These are phyloP conservation scores for Spheniscus humboldti DNA, from an alignment of 2,797 vertebrate genomes.

Conservation along the genomic window DNA sequence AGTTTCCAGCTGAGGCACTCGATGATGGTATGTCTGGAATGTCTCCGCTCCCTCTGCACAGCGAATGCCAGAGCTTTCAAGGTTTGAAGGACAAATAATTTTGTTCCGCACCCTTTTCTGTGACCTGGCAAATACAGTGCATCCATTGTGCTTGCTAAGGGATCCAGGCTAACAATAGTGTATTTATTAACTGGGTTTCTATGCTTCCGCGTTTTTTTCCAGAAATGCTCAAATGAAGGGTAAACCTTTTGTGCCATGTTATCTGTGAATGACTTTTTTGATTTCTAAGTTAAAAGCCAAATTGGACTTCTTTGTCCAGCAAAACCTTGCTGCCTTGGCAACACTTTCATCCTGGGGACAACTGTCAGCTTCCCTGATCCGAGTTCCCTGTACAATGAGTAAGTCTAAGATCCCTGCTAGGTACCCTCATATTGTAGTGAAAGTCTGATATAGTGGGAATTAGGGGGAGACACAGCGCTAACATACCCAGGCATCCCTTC, in stretches of 20 bases:
- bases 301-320: neutral
- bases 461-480: neutral
- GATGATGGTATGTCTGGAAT: slow-evolving; percentile 23
- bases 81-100: slow-evolving; percentile 14
- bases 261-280: neutral
- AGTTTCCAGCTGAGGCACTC: neutral
- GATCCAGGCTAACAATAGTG: neutral
- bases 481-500: neutral
- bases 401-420: neutral
- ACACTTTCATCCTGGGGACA: neutral
- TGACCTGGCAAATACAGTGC: neutral
- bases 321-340: neutral
- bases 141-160: slow-evolving; percentile 1
- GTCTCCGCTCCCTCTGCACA: neutral
- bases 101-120: neutral
- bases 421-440: neutral
- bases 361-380: neutral
- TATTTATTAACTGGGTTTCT: neutral
- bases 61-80: neutral
- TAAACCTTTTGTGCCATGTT: neutral
- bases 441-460: neutral
- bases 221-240: neutral
- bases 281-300: neutral
- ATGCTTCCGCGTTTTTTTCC: neutral
- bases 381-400: neutral